phyloP scores from a whole-genome alignment of 2,797 vertebrate genomes.

The Acrossocheilus fasciatus region DNA sequence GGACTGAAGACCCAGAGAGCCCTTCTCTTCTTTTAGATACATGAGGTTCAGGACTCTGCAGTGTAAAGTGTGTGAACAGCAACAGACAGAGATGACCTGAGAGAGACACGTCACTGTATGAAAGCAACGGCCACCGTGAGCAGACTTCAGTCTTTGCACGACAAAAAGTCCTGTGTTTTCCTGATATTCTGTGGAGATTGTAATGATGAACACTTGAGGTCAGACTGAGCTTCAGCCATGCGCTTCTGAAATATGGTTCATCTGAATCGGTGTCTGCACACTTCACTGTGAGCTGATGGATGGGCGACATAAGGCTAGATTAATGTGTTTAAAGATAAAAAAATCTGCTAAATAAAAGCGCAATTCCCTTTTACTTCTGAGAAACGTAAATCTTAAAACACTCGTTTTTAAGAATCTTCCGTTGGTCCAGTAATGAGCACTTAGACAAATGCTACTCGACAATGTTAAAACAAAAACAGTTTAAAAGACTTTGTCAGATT shows the following conservation, averaged over 20 bases:
- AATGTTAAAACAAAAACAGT: slow-evolving; percentile 21
- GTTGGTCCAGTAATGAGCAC: slow-evolving; percentile 72
- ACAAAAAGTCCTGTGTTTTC: slow-evolving; percentile 12
- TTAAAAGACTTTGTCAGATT: slow-evolving; percentile 33
- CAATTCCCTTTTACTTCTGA: slow-evolving; percentile 45
- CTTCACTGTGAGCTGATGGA: neutral
- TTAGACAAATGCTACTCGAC: slow-evolving; percentile 55
- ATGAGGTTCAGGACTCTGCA: slow-evolving; percentile 46
- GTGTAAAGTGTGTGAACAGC: slow-evolving; percentile 16
- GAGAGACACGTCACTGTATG: slow-evolving; percentile 3
- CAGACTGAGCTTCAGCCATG: neutral
- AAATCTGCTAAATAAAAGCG: neutral
- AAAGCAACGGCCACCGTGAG: neutral
- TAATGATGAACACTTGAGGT: neutral
- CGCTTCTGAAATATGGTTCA: slow-evolving; percentile 26
- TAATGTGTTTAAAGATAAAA: neutral
- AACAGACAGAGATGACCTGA: slow-evolving; percentile 29
- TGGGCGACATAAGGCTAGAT: neutral
- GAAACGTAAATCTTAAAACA: slow-evolving; percentile 16
- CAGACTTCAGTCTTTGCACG: neutral
- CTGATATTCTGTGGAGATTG: slow-evolving; percentile 44
- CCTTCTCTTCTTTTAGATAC: slow-evolving; percentile 61
- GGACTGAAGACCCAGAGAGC: slow-evolving; percentile 62
- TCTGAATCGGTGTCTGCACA: slow-evolving; percentile 1
- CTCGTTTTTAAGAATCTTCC: slow-evolving; percentile 44